Evolutionary conservation across 2,888 invertebrate species (phyloP).

Genomic region (Erannis defoliaria): DNA sequence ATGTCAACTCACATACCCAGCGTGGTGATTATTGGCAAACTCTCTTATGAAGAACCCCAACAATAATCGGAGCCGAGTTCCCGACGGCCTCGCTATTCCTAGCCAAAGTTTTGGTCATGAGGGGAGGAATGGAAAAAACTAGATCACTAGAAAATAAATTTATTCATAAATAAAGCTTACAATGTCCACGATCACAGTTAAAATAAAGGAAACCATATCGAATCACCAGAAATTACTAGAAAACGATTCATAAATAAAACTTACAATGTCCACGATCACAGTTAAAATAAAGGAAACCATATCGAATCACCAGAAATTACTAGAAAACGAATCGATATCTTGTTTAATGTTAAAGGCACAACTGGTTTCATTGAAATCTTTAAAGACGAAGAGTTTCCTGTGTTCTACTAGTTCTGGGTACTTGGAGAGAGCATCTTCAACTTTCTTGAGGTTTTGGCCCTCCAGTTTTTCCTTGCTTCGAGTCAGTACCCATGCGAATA

Average conservation of each 20-base stretch:
- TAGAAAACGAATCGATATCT: conserved; percentile 72
- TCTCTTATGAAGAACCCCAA: too few species aligned
- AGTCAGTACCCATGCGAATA: conserved; percentile 75
- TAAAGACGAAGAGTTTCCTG: conserved; percentile 69
- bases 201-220: not conserved
- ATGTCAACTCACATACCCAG: too few species aligned
- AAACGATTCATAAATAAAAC: conserved; percentile 60
- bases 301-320: conserved; percentile 69
- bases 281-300: conserved; percentile 9
- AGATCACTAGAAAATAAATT: not conserved
- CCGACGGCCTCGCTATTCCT: too few species aligned
- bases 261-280: conserved; percentile 15
- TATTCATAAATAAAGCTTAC: conserved; percentile 11
- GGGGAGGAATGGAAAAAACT: too few species aligned
- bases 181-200: conserved; percentile 19
- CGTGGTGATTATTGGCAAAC: too few species aligned
- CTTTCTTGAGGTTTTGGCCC: conserved; percentile 65
- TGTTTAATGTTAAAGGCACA: conserved; percentile 67
- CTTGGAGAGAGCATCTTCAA: conserved; percentile 69
- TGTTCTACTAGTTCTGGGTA: conserved; percentile 73
- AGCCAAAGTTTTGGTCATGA: too few species aligned
- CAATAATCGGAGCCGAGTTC: too few species aligned
- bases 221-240: conserved; percentile 75
- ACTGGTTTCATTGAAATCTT: conserved; percentile 67
- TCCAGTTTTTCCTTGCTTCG: conserved; percentile 68